Evolutionary conservation across 1,140 invertebrate species (phyloP), one percentile per base, ranked within the genome.

Genomic region (Oreohelix idahoensis): DNA sequence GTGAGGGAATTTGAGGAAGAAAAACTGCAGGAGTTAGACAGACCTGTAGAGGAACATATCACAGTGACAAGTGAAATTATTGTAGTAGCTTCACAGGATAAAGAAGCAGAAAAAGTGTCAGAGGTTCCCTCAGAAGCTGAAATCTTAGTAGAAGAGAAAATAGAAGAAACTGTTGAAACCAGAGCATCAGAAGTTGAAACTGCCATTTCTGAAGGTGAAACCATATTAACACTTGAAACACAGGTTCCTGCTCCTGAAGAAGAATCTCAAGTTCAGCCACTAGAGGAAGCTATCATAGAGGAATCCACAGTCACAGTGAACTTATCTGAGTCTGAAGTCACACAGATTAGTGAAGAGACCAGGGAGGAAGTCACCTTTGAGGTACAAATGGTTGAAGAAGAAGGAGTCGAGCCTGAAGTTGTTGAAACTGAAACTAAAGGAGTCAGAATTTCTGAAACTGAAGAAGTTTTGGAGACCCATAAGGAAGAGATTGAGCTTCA

Each of bases 401-500:
- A 89, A 81, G 81, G 81, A 32, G 82, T 86, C 39, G 80, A 84
- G 76, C 84, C 88, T n/a, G 86, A 86, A 66, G 79, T 82, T 23
- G 63, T 83, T 79, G 78, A 79, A 15, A 87, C 84, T 32, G 45
- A 84, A 29, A 85, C 85, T 53, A 81, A 87, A 81, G 84, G 83
- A 49, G 66, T 84, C 8, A 63, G 35, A 17, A 58, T n/a, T n/a
- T n/a, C 80, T 73, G 86, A 88, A 73, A 51, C 87, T n/a, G 86
- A 87, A 49, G 84, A 87, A 39, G 84, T 83, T 51, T 58, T 84
- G 53, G 88, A 89, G 29, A 87, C 81, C 17, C 86, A 87, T 45
- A 90, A 86, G 63, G 89, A 91, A 71, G 88, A 91, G 78, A 83
- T 90, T 77, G 86, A 86, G 35, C 53, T 91, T 51, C 77, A 87